phyloP scores from a whole-genome alignment of 2,113 vertebrate genomes.

The Pomatostomus ruficeps region DNA sequence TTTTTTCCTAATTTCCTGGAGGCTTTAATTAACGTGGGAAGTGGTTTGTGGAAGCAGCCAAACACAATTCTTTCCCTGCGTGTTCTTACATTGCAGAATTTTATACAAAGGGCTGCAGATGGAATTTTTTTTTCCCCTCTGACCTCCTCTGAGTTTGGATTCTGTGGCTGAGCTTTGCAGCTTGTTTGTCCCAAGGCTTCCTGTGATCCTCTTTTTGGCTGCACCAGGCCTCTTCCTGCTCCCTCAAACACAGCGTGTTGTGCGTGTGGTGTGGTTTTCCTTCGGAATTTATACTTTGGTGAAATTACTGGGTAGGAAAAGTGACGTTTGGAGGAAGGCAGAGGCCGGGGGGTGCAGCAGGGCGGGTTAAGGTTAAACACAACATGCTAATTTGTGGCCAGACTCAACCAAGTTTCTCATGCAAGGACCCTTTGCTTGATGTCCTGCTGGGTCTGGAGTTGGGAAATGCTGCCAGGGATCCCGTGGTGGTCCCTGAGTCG shows the following conservation, averaged over 20 bases:
- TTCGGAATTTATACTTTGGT: background rate
- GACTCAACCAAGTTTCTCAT: background rate
- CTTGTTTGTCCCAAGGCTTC: background rate
- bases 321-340: background rate
- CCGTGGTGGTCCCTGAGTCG: fast-evolving
- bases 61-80: fast-evolving
- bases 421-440: background rate
- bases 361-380: background rate
- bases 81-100: background rate
- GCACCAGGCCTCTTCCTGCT: background rate
- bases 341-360: background rate
- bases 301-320: background rate
- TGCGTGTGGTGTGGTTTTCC: background rate
- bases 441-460: background rate
- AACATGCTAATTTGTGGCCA: fast-evolving
- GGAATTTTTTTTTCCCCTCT: background rate
- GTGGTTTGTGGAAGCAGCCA: background rate
- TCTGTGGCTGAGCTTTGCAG: background rate
- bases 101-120: background rate
- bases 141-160: background rate
- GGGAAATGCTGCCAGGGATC: background rate
- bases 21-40: background rate
- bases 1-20: background rate
- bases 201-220: background rate
- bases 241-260: fast-evolving